These are phyloP conservation scores for Haliclona indistincta DNA, from an alignment of 37 sponge, comb jelly and placozoan species.

Conservation along the genomic window DNA sequence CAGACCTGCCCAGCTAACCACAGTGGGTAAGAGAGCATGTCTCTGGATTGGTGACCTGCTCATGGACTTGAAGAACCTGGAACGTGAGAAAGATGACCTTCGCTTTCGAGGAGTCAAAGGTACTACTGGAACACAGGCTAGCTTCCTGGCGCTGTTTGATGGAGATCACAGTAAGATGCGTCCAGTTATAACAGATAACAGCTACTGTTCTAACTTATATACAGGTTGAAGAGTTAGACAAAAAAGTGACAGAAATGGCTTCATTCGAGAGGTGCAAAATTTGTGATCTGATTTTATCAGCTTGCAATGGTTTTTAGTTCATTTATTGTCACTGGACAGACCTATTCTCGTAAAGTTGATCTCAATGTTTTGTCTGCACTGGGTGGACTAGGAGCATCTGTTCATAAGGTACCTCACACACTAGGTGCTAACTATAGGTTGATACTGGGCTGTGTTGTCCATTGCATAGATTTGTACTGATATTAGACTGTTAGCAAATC, in stretches of 20 bases:
- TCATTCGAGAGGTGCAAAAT: constrained; percentile 86
- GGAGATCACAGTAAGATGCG: constrained; percentile 96
- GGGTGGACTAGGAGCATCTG: constrained; percentile 85
- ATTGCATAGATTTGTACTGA: constrained; percentile 89
- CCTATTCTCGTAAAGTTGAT: constrained; percentile 93
- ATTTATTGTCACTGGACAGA: constrained; percentile 96
- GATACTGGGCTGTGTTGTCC: too few species aligned
- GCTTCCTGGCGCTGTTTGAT: constrained; percentile 92
- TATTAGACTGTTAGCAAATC: constrained; percentile 89
- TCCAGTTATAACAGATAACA: too few species aligned
- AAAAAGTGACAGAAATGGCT: constrained; percentile 87
- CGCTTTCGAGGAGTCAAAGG: constrained; percentile 96
- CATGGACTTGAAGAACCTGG: constrained; percentile 78
- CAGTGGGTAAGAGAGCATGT: constrained; percentile 95
- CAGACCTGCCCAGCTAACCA: constrained; percentile 97
- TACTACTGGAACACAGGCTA: constrained; percentile 98
- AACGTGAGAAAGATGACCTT: constrained; percentile 48
- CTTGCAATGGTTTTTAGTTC: too few species aligned
- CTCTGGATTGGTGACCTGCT: constrained; percentile 89
- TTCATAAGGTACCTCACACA: too few species aligned
- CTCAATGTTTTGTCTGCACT: constrained; percentile 79
- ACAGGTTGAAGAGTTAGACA: constrained; percentile 94
- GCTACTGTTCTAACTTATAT: background rate
- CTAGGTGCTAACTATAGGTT: too few species aligned
- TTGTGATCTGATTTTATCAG: too few species aligned